Conservation (phyloP, 1,140 invertebrate genomes). For the Chironomus tepperi region DNA sequence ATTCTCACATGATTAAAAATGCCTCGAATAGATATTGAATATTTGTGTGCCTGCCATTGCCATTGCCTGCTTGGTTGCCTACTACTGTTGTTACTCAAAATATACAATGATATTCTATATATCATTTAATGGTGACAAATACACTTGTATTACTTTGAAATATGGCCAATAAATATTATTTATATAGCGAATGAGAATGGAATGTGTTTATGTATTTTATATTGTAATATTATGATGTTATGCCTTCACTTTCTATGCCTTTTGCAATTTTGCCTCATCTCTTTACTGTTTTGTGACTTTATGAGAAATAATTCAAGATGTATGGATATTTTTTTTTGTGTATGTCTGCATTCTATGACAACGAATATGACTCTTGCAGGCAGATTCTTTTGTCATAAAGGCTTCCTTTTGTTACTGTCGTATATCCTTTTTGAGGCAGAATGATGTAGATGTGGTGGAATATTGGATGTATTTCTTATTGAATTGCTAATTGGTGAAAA, state of each 20-base stretch:
- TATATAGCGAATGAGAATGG: not conserved
- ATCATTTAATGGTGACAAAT: slow-evolving; percentile 14
- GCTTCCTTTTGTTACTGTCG: too few species aligned
- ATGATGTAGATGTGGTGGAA: too few species aligned
- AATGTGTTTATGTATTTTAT: not conserved
- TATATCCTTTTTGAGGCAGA: too few species aligned
- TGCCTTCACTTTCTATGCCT: not conserved
- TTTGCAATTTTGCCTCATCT: too few species aligned
- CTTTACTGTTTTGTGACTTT: too few species aligned
- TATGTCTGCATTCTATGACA: too few species aligned
- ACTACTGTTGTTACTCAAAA: not conserved
- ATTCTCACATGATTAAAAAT: slow-evolving; percentile 14
- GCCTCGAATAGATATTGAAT: slow-evolving; percentile 12
- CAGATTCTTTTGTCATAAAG: too few species aligned
- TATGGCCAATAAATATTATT: slow-evolving; percentile 14
- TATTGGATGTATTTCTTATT: too few species aligned
- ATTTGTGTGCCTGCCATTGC: not conserved
- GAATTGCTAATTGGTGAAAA: too few species aligned
- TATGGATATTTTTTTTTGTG: too few species aligned
- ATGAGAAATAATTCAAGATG: too few species aligned
- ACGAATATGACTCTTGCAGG: too few species aligned
- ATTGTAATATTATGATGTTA: slow-evolving; percentile 3
- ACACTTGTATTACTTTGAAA: slow-evolving; percentile 14
- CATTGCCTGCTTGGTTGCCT: not conserved
- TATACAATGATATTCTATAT: slow-evolving; percentile 14